These are phyloP conservation scores for Cantharis nigra DNA, from an alignment of 2,888 invertebrate species.

Conservation along the genomic window DNA sequence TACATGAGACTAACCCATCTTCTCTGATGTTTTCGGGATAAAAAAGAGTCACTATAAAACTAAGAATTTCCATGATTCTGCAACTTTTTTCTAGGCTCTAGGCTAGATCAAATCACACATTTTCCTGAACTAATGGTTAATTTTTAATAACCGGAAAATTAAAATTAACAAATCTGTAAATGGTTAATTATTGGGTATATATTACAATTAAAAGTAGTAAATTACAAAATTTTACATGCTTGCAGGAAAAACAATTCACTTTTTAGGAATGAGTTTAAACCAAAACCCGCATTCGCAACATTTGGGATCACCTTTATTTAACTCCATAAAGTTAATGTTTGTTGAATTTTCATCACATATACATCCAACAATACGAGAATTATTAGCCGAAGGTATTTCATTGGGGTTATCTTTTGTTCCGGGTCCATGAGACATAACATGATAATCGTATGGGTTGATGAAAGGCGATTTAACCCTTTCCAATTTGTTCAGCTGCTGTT, in stretches of 20 bases:
- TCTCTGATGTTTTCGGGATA: too few relatives aligned
- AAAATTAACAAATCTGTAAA: too few relatives aligned
- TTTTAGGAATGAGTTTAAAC: constrained; percentile 77
- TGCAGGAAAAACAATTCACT: too few relatives aligned
- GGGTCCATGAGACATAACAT: constrained; percentile 76
- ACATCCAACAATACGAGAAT: constrained; percentile 82
- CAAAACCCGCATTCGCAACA: constrained; percentile 96
- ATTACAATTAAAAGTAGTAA: too few relatives aligned
- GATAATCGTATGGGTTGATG: constrained; percentile 85
- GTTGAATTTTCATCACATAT: constrained; percentile 89
- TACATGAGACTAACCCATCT: too few relatives aligned
- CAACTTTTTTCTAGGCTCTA: too few relatives aligned
- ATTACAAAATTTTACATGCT: neutral
- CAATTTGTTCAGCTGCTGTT: neutral
- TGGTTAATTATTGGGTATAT: too few relatives aligned
- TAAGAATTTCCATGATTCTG: too few relatives aligned
- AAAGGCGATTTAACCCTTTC: neutral
- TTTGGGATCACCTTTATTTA: constrained; percentile 86
- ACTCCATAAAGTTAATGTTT: constrained; percentile 91
- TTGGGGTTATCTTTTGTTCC: constrained; percentile 86
- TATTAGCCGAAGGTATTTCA: constrained; percentile 86
- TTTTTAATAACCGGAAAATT: too few relatives aligned
- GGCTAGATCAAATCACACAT: too few relatives aligned
- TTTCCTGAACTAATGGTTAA: too few relatives aligned
- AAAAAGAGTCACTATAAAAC: too few relatives aligned